phyloP scores from a whole-genome alignment of 2,888 invertebrate species.

The Aspidiotus destructor region DNA sequence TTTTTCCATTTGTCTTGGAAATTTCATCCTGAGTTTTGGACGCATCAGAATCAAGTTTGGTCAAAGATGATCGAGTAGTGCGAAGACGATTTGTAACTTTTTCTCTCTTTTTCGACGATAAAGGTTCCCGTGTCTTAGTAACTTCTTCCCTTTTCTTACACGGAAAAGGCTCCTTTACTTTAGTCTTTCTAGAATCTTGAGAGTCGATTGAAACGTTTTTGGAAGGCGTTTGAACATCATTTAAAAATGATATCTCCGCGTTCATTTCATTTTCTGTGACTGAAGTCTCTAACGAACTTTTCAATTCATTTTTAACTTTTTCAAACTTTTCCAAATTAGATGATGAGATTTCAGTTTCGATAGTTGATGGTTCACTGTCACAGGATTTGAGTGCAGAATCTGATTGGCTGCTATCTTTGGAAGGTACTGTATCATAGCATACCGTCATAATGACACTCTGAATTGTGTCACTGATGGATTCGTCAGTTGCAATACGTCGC shows the following conservation, averaged over 20 bases:
- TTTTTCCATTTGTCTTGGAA: neutral
- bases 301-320: neutral
- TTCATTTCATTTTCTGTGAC: neutral
- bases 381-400: neutral
- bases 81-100: neutral
- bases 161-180: neutral
- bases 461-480: constrained; percentile 22
- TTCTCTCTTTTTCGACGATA: neutral
- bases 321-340: neutral
- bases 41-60: neutral
- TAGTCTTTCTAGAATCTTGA: neutral
- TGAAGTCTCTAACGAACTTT: neutral
- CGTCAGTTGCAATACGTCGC: neutral
- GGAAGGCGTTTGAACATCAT: neutral
- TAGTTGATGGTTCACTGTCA: neutral
- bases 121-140: neutral
- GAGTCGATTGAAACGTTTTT: no score
- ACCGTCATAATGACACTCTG: constrained; percentile 17
- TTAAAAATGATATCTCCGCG: neutral
- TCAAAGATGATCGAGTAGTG: neutral
- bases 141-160: neutral
- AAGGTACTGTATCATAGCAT: neutral
- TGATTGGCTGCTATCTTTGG: neutral
- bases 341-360: neutral
- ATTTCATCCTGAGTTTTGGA: neutral